These are phyloP conservation scores for Spodoptera picta DNA, from an alignment of 2,888 invertebrate genomes.

Conservation along the genomic window DNA sequence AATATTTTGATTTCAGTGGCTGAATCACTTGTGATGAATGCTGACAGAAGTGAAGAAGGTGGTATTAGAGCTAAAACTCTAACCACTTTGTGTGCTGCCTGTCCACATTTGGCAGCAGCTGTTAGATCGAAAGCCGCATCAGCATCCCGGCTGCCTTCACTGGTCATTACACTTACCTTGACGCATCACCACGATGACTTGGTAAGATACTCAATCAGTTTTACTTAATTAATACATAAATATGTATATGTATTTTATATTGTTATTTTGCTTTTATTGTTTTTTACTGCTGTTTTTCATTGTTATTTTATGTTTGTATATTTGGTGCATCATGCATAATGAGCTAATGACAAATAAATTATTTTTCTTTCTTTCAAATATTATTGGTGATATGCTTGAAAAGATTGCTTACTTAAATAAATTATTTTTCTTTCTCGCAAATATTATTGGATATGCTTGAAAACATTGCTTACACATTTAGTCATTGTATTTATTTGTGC, in stretches of 20 bases:
- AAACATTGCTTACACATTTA: background rate
- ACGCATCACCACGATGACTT: slow-evolving; percentile 90
- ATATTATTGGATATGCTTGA: background rate
- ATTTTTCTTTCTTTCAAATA: no score
- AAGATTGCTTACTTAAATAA: no score
- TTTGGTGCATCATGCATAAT: no score
- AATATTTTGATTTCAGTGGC: slow-evolving; percentile 89
- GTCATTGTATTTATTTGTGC: slow-evolving; percentile 35
- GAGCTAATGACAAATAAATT: no score
- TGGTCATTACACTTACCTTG: slow-evolving; percentile 95
- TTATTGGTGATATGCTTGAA: no score
- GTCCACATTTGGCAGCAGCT: slow-evolving; percentile 95
- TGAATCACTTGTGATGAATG: slow-evolving; percentile 94
- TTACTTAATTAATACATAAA: background rate
- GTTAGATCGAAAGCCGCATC: slow-evolving; percentile 96
- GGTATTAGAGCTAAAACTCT: slow-evolving; percentile 94
- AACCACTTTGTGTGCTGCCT: slow-evolving; percentile 95
- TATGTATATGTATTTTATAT: background rate
- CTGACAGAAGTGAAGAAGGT: slow-evolving; percentile 96
- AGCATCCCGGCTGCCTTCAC: slow-evolving; percentile 95
- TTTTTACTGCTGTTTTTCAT: no score
- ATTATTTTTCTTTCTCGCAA: no score
- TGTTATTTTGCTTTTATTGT: no score
- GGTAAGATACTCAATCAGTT: slow-evolving; percentile 69
- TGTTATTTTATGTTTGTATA: no score